phyloP scores from a whole-genome alignment of 2,888 invertebrate species.

The Agrypnus murinus region DNA sequence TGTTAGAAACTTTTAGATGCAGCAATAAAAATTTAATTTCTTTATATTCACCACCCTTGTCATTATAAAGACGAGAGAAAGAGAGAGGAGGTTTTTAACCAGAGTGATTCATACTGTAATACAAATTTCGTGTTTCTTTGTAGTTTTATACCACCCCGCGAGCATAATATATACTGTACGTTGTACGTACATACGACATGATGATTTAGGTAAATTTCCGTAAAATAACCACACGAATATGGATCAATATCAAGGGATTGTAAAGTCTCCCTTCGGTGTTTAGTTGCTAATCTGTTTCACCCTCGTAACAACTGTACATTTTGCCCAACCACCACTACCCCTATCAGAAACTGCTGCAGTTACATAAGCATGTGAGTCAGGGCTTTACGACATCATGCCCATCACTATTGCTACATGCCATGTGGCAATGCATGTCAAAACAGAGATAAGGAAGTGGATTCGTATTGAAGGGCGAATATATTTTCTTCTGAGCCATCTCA shows the following conservation, averaged over 20 bases:
- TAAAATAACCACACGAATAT: conserved; percentile 50
- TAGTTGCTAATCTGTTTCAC: conserved; percentile 59
- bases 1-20: no score
- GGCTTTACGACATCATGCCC: conserved; percentile 37
- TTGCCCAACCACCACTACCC: conserved; percentile 55
- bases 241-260: conserved; percentile 58
- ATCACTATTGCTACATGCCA: conserved; percentile 25
- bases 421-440: conserved; percentile 47
- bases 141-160: no score
- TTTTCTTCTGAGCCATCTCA: no score
- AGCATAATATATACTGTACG: no score
- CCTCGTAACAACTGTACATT: conserved; percentile 57
- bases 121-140: no score
- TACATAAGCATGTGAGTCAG: conserved; percentile 53
- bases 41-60: no score
- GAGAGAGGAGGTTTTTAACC: no score
- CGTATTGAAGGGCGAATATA: background rate
- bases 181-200: conserved; percentile 11
- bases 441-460: conserved; percentile 38
- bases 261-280: conserved; percentile 57
- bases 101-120: no score
- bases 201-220: conserved; percentile 53
- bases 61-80: no score
- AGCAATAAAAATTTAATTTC: no score
- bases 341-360: conserved; percentile 45